A percentile compares a stretch with the other conserved stretches of the same genome.
Conservation (phyloP, 2,113 vertebrate species). For the Ursus arctos region DNA sequence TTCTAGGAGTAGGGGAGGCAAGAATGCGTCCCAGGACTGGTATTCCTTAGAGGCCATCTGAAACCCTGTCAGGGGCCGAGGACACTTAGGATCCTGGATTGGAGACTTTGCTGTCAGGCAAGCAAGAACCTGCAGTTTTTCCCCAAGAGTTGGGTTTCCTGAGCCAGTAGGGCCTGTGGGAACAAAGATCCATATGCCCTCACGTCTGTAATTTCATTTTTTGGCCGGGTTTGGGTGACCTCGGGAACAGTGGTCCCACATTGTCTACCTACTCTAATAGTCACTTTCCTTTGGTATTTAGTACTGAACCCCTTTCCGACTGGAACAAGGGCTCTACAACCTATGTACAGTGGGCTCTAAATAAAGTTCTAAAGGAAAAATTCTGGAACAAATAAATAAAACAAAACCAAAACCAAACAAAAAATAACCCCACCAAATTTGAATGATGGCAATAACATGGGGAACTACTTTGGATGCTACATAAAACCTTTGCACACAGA, state of each 20-base stretch:
- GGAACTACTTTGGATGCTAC: background rate
- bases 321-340: background rate
- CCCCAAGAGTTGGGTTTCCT: background rate
- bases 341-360: background rate
- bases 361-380: background rate
- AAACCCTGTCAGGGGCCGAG: background rate
- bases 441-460: background rate
- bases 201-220: background rate
- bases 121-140: background rate
- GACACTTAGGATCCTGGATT: background rate
- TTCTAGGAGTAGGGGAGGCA: background rate
- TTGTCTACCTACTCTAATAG: too few species aligned
- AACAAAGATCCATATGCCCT: background rate
- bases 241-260: too few species aligned
- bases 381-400: background rate
- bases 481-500: background rate
- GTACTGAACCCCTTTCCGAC: background rate
- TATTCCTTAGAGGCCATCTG: background rate
- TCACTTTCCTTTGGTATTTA: background rate
- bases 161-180: too few species aligned
- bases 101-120: background rate
- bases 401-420: background rate
- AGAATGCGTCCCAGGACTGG: background rate
- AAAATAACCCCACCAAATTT: background rate
- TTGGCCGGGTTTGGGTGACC: too few species aligned